These are phyloP conservation scores for Melanerpes formicivorus DNA, from an alignment of 2,113 vertebrate species.

Conservation along the genomic window DNA sequence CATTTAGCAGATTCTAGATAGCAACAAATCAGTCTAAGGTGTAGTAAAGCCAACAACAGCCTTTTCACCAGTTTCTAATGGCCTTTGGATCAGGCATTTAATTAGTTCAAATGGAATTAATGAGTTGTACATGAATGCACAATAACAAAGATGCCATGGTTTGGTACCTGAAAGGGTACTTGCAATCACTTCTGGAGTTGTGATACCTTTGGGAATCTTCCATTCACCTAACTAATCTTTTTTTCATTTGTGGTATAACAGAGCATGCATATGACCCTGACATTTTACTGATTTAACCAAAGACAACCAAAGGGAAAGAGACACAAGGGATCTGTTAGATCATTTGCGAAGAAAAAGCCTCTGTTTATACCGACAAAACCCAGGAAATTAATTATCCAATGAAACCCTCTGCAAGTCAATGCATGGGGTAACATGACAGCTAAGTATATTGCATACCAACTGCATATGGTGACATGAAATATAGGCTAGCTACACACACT, in stretches of 20 bases:
- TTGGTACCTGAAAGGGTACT: background rate
- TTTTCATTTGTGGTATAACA: background rate
- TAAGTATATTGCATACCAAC: background rate
- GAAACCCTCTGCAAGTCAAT: background rate
- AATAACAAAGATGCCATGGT: background rate
- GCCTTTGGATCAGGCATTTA: background rate
- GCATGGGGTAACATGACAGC: background rate
- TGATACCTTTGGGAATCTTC: background rate
- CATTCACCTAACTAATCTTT: background rate
- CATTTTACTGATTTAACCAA: constrained; percentile 8
- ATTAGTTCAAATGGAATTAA: background rate
- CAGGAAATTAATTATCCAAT: constrained; percentile 1
- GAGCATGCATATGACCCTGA: background rate
- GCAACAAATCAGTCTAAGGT: background rate
- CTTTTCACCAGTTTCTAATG: background rate
- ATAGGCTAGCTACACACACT: background rate
- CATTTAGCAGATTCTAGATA: background rate
- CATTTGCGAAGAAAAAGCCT: constrained; percentile 12
- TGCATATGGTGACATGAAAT: background rate
- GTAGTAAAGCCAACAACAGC: background rate
- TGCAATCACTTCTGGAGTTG: background rate
- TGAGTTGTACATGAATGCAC: background rate
- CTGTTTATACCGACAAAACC: background rate
- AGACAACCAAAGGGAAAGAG: background rate
- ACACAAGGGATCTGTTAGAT: background rate